phyloP scores from a whole-genome alignment of 2,888 invertebrate species.

The Stomorhina lunata region DNA sequence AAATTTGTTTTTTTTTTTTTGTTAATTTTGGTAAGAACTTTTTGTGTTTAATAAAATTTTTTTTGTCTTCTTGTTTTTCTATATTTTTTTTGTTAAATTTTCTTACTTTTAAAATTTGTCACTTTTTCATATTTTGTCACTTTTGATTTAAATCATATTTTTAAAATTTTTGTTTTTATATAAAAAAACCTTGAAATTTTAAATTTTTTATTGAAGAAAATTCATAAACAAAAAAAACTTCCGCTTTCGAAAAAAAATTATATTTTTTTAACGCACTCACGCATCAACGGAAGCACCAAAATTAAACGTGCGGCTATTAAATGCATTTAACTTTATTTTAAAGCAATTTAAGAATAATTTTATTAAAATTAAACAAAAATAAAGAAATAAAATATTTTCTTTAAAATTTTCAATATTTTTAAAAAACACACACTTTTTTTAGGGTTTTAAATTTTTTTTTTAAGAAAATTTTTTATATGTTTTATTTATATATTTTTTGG shows the following conservation, averaged over 20 bases:
- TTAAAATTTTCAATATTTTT: too few species aligned
- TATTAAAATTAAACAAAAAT: too few species aligned
- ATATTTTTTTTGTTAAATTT: not conserved
- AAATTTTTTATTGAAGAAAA: not conserved
- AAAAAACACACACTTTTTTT: not conserved
- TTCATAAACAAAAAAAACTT: constrained; percentile 25
- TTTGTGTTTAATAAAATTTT: too few species aligned
- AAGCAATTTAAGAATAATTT: too few species aligned
- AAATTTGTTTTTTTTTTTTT: not conserved
- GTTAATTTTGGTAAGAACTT: too few species aligned
- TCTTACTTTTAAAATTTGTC: not conserved
- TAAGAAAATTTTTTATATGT: not conserved
- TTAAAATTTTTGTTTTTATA: not conserved
- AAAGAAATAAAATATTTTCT: too few species aligned
- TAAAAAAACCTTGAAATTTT: constrained; percentile 40
- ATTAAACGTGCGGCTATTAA: not conserved
- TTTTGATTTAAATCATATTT: constrained; percentile 27
- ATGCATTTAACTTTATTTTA: too few species aligned
- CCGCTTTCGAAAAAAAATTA: constrained; percentile 28
- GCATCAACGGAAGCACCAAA: constrained; percentile 7
- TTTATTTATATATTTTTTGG: too few species aligned
- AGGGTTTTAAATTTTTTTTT: not conserved
- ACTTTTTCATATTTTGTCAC: constrained; percentile 27
- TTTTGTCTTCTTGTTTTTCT: not conserved
- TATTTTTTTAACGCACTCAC: constrained; percentile 50